phyloP scores from a whole-genome alignment of 2,888 invertebrate genomes.

The Dinocampus coccinellae region DNA sequence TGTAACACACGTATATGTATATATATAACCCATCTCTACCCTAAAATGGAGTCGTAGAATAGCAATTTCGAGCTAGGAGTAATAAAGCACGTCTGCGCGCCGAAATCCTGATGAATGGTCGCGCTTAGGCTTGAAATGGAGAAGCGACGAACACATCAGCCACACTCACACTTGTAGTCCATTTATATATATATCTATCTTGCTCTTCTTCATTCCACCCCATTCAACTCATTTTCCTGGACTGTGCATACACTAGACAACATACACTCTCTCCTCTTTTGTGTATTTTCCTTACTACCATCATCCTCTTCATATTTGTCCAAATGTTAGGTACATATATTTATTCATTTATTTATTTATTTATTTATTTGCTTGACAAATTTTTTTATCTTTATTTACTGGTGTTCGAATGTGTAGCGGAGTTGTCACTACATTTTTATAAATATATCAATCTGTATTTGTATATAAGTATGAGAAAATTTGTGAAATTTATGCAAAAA shows the following conservation, averaged over 20 bases:
- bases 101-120: conserved; percentile 70
- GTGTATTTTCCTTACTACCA: conserved; percentile 9
- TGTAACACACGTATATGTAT: not conserved
- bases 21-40: conserved; percentile 35
- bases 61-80: conserved; percentile 69
- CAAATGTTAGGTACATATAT: not conserved
- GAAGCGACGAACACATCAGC: conserved; percentile 63
- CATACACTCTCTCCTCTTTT: not conserved
- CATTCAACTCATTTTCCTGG: conserved; percentile 7
- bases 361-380: conserved; percentile 21
- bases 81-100: conserved; percentile 70
- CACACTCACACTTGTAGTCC: conserved; percentile 62
- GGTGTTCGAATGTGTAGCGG: not conserved
- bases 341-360: conserved; percentile 4
- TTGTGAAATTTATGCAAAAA: not conserved
- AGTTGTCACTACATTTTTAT: not conserved
- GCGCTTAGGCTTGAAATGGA: conserved; percentile 70
- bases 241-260: too few relatives aligned
- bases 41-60: conserved; percentile 70
- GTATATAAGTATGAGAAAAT: not conserved
- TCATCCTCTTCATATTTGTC: conserved; percentile 17
- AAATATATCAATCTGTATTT: not conserved
- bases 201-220: conserved; percentile 21
- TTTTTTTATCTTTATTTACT: not conserved
- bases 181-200: not conserved